Evolutionary conservation across 2,797 vertebrate genomes (phyloP).

Genomic region (Acanthis flammea): DNA sequence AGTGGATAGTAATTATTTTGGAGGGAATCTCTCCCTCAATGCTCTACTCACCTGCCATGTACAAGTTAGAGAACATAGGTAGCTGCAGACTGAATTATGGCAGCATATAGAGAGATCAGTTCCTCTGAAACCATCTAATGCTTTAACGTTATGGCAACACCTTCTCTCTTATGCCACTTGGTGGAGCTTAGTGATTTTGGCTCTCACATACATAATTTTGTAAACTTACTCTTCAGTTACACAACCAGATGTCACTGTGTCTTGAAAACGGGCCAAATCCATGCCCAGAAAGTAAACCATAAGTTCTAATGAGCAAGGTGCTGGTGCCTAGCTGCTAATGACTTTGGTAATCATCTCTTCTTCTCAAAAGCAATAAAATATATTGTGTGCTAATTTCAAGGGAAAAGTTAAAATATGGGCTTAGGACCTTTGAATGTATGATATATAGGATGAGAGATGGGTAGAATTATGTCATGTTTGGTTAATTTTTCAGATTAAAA

Average conservation of each 20-base stretch:
- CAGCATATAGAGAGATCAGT: background rate
- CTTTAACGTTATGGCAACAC: background rate
- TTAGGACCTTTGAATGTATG: background rate
- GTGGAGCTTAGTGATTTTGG: slow-evolving; percentile 63
- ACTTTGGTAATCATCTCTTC: background rate
- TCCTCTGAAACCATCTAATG: background rate
- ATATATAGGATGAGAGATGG: background rate
- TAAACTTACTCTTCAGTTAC: background rate
- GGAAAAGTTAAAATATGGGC: background rate
- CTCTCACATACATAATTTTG: background rate
- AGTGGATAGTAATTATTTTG: background rate
- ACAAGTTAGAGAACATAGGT: background rate
- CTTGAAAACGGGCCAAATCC: background rate
- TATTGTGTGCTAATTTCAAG: background rate
- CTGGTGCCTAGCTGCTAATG: background rate
- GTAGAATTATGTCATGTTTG: background rate
- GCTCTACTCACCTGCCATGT: background rate
- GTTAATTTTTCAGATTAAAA: background rate
- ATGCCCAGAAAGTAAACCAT: background rate
- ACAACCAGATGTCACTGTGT: background rate
- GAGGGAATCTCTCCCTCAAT: background rate
- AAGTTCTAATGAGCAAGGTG: background rate
- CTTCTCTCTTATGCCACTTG: slow-evolving; percentile 52
- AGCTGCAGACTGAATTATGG: background rate
- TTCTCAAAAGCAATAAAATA: background rate